Evolutionary conservation across 2,113 vertebrate genomes (phyloP).

Genomic region (Pelodiscus sinensis): DNA sequence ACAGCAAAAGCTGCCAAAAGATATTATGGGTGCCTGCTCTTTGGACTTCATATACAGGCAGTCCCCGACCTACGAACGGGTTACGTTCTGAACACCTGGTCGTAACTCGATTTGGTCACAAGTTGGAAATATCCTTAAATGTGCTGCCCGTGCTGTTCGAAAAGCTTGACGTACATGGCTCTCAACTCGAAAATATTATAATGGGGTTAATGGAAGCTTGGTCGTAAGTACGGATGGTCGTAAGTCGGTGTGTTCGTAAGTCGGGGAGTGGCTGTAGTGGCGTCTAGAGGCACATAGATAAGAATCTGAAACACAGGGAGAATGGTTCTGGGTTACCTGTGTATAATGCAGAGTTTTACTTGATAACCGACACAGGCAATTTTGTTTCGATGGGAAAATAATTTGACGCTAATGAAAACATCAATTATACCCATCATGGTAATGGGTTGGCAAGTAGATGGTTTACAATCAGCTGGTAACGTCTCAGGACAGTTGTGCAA

Average conservation of each 20-base stretch:
- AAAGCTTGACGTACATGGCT: no score
- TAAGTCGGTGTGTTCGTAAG: no score
- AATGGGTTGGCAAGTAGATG: background rate
- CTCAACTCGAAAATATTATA: no score
- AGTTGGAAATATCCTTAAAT: no score
- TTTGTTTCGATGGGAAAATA: background rate
- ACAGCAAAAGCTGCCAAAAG: background rate
- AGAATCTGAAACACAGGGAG: background rate
- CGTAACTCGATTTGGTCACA: no score
- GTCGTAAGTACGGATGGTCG: no score
- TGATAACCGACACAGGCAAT: background rate
- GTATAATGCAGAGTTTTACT: background rate
- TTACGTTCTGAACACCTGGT: no score
- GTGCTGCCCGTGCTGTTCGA: no score
- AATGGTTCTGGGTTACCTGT: background rate
- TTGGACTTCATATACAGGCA: background rate
- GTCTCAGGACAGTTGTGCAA: background rate
- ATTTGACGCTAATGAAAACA: background rate
- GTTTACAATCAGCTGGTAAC: background rate
- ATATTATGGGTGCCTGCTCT: background rate
- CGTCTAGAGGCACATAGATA: background rate
- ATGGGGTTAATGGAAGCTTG: no score
- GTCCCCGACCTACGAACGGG: no score
- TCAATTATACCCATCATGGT: background rate
- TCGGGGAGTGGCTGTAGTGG: background rate